phyloP scores from a whole-genome alignment of 2,888 invertebrate species.

The Ariolimax columbianus region DNA sequence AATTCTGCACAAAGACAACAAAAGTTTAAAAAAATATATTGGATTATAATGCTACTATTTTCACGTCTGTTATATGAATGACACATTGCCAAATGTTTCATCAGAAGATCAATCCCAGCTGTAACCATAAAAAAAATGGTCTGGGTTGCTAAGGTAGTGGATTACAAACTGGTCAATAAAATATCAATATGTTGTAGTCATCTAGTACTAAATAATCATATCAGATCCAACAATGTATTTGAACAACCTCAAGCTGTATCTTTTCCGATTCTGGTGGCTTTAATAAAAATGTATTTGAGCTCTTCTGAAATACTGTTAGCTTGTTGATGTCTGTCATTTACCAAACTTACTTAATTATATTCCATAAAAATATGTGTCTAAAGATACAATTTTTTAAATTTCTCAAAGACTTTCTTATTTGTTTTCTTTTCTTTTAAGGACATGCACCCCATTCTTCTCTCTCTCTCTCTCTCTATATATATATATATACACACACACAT shows the following conservation, averaged over 20 bases:
- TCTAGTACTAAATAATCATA: background rate
- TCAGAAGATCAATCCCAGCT: conserved; percentile 7
- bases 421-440: too few relatives aligned
- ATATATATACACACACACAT: too few relatives aligned
- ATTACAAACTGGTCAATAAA: background rate
- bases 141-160: background rate
- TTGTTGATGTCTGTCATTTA: too few relatives aligned
- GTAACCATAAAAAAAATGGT: background rate
- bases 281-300: too few relatives aligned
- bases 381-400: too few relatives aligned
- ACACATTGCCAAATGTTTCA: background rate
- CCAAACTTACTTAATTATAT: too few relatives aligned
- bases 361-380: too few relatives aligned
- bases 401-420: too few relatives aligned
- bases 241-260: background rate
- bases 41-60: background rate
- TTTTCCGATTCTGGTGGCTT: background rate
- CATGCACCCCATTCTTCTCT: too few relatives aligned
- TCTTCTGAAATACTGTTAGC: background rate
- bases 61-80: background rate
- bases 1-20: background rate
- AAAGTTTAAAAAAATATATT: background rate
- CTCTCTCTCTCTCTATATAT: too few relatives aligned
- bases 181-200: background rate
- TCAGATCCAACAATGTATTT: background rate